Conservation (phyloP, 2,888 invertebrate genomes). For the Orchesella flavescens region DNA sequence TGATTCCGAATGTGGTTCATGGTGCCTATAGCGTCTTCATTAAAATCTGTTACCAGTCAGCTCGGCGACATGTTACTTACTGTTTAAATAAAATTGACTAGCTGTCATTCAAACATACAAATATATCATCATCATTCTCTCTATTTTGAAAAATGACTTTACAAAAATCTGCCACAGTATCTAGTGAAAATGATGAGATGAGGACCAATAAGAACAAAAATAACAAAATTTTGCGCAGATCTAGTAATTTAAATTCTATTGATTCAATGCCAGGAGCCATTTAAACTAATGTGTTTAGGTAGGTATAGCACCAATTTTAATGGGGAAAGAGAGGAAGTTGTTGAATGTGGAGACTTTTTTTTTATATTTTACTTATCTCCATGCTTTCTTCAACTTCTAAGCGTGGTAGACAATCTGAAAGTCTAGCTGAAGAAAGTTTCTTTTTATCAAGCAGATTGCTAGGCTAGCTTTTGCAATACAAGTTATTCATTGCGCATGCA, state of each 20-base stretch:
- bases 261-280: constrained; percentile 52
- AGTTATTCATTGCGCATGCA: too few species aligned
- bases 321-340: not conserved
- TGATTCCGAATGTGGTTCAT: not conserved
- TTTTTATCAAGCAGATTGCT: too few species aligned
- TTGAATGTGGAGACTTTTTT: not conserved
- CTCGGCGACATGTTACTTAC: constrained; percentile 23
- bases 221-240: too few species aligned
- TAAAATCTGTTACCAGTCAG: constrained; percentile 29
- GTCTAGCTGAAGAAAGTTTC: not conserved
- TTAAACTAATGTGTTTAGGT: constrained; percentile 35
- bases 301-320: not conserved
- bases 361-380: not conserved
- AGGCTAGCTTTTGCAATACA: too few species aligned
- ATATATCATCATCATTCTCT: too few species aligned
- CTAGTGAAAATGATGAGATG: not conserved
- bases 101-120: constrained; percentile 32
- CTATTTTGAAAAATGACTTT: too few species aligned
- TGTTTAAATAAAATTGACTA: constrained; percentile 21
- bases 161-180: not conserved
- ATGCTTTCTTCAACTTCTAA: not conserved
- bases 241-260: constrained; percentile 9
- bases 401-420: constrained; percentile 13
- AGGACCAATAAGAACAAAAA: not conserved
- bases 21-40: constrained; percentile 28